Conservation (phyloP, 2,113 vertebrate species). For the Peromyscus californicus region DNA sequence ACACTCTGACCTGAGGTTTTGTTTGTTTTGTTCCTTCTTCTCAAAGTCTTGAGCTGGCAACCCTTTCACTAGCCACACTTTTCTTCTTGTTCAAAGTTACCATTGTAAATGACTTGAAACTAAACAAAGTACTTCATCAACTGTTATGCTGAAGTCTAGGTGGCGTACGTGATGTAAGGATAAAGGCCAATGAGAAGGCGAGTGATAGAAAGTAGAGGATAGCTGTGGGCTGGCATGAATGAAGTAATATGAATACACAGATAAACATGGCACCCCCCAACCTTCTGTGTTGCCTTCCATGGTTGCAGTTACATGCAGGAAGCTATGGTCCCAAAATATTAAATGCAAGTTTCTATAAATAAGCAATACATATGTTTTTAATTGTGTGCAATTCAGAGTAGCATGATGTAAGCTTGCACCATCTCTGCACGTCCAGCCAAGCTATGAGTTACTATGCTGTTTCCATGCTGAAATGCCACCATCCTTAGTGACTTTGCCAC, state of each 20-base stretch:
- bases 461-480: accelerated
- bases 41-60: not conserved
- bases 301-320: not conserved
- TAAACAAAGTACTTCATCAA: not conserved
- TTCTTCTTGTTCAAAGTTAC: not conserved
- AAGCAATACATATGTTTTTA: not conserved
- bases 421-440: not conserved
- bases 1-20: not conserved
- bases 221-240: not conserved
- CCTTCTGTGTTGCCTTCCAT: not conserved
- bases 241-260: not conserved
- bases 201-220: not conserved
- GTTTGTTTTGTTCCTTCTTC: not conserved
- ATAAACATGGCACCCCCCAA: not conserved
- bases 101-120: constrained; percentile 5
- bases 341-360: not conserved
- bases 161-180: not conserved
- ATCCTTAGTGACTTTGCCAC: not conserved
- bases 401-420: not conserved
- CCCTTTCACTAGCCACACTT: accelerated
- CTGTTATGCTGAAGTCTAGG: not conserved
- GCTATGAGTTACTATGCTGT: not conserved
- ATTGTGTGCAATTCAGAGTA: not conserved
- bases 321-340: not conserved
- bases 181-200: not conserved